Conservation (phyloP, 1,140 invertebrate species). For the Atta cephalotes region DNA sequence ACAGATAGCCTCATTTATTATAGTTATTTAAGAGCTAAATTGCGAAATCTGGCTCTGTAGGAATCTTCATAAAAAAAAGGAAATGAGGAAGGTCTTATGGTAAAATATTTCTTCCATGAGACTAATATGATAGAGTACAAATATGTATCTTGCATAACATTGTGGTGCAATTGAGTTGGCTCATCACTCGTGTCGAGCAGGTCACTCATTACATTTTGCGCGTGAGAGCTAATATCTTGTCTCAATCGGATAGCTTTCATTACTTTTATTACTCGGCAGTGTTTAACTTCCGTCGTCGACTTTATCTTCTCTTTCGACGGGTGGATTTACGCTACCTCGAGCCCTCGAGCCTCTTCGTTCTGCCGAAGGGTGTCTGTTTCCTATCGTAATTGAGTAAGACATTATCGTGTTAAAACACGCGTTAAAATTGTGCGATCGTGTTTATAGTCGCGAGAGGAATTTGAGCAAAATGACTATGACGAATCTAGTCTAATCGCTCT, state of each 20-base stretch:
- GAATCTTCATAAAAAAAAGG: no score
- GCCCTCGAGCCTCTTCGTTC: not conserved
- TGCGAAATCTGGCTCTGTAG: no score
- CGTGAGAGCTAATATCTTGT: not conserved
- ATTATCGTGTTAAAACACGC: conserved; percentile 15
- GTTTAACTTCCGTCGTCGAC: conserved; percentile 40
- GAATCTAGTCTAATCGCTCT: not conserved
- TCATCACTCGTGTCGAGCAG: no score
- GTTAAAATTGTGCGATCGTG: conserved; percentile 25
- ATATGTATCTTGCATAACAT: no score
- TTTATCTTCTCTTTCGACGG: conserved; percentile 41
- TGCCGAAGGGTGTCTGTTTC: not conserved
- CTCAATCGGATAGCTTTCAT: conserved; percentile 20
- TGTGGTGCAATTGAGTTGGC: no score
- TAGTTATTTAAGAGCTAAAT: no score
- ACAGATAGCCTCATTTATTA: no score
- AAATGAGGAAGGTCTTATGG: no score
- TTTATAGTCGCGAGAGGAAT: not conserved
- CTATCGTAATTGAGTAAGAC: conserved; percentile 51
- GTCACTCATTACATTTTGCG: conserved; percentile 19
- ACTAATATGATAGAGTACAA: no score
- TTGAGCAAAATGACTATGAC: not conserved
- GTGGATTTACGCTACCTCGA: conserved; percentile 25
- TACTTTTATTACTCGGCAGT: conserved; percentile 54
- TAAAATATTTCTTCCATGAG: no score